Base-by-base conservation (phyloP, 1,140 invertebrate genomes). In the Arion vulgaris region DNA sequence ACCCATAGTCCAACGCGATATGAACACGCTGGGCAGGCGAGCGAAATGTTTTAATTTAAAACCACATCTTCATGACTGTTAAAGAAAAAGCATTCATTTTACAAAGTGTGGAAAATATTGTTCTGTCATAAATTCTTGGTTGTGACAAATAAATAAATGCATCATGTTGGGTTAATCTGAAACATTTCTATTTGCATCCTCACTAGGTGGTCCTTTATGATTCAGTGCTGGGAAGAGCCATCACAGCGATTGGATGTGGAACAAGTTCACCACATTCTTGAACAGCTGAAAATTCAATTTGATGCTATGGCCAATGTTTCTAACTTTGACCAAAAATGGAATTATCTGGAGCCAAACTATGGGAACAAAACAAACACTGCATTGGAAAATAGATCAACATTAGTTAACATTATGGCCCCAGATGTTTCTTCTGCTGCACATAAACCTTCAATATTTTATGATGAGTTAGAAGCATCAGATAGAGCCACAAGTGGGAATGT, bases 191-290 rank as follows among this genome's bases (percentile, higher is more conserved):
- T 57, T 57, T 19, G 5, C 26, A 9, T 49, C 32, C 45, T 11
- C 9, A 39, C 11, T 9, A 91, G 90, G 75, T 88, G 86, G 85
- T 86, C 88, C n/a, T 79, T 91, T 19, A 91, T 91, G 88, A 79
- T 85, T 76, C 83, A 86, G 68, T 91, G 90, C 83, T 91, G 89
- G 88, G 69, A 85, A 41, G 77, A 87, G 9, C 71, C 82, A 41
- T 66, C 81, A 13, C 51, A 88, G 49, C 69, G 89, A 49, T 85
- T 86, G 26, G 79, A 85, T 45, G 85, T 88, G 66, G 88, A 89
- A 28, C 85, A 87, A 23, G 66, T 88, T 36, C 84, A 88, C 72
- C 75, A 84, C 28, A 80, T 86, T 39, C 76, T 91, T 41, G 82
- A 88, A n/a, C 45, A 72, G 62, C 84, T 80, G 77, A 34, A 41